Base-by-base conservation (phyloP, 2,888 invertebrate species). In the Chloroclystis v-ata region DNA sequence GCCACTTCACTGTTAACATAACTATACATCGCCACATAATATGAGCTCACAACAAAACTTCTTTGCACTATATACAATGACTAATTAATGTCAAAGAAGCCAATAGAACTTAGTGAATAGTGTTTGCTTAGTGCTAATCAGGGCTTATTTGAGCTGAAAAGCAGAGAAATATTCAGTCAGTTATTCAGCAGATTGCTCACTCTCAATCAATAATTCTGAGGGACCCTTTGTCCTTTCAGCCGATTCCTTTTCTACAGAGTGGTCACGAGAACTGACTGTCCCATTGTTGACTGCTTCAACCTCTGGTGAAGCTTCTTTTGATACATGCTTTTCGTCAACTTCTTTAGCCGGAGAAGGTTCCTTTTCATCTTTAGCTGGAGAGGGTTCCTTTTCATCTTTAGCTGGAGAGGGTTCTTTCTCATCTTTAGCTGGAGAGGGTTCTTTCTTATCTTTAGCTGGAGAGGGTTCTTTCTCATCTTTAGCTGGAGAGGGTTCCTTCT, bases 1-100 rank as follows among this genome's bases (percentile, higher is more conserved):
- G 84, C 85, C 85, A 82, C 73, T 74, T 77, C 60, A 66, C 75
- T 71, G 68, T 72, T 71, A 71, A 72, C 61, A 55, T 70, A 72
- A 72, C 68, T 70, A 67, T 70, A 77, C 66, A 72, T 71, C 58
- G 72, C 73, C 72, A 75, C 75, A 69, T 75, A 77, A 77, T 70
- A 73, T 67, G 65, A 75, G 65, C 73, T 69, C 68, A 72, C 72
- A 82, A 83, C 74, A 78, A 76, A 62, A 72, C 75, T 74, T 73
- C 75, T 77, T 75, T 69, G 74, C 69, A 65, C 76, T 82, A 82
- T 82, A 75, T 82, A 84, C 82, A 83, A 75, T 82, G 82, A 81
- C 78, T 84, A 69, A 70, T 67, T 64, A 20, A 76, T 71, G 74
- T 69, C 78, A 81, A 81, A 80, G 74, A 79, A 78, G 80, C 72